Conservation (phyloP, 2,888 invertebrate species). For the Pherbina coryleti region DNA sequence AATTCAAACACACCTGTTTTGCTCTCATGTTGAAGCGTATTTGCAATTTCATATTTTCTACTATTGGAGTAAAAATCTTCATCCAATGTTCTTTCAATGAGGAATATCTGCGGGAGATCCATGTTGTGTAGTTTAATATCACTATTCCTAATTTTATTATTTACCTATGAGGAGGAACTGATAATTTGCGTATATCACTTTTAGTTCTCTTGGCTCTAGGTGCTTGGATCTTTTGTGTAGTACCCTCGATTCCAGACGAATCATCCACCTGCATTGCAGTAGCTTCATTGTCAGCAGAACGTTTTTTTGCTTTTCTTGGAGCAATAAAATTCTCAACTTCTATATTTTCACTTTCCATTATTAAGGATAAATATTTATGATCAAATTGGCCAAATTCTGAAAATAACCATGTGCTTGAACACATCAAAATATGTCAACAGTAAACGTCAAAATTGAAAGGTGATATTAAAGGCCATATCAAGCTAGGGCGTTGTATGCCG, state of each 20-base stretch:
- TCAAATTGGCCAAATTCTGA: neutral
- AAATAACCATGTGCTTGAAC: slow-evolving; percentile 23
- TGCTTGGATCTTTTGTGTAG: slow-evolving; percentile 64
- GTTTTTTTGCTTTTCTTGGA: slow-evolving; percentile 60
- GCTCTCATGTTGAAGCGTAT: slow-evolving; percentile 93
- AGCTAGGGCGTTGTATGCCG: too few relatives aligned
- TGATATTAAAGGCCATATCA: too few relatives aligned
- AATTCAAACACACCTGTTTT: slow-evolving; percentile 71
- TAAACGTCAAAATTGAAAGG: too few relatives aligned
- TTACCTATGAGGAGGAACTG: slow-evolving; percentile 90
- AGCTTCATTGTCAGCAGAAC: slow-evolving; percentile 65
- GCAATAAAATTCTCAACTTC: slow-evolving; percentile 59
- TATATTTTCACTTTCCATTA: slow-evolving; percentile 65
- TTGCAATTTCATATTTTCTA: slow-evolving; percentile 94
- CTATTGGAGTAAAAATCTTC: slow-evolving; percentile 95
- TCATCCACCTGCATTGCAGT: slow-evolving; percentile 78
- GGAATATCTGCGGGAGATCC: slow-evolving; percentile 76
- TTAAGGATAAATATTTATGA: neutral
- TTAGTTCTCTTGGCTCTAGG: slow-evolving; percentile 71
- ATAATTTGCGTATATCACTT: slow-evolving; percentile 79
- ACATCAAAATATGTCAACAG: neutral
- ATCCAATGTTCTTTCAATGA: slow-evolving; percentile 97
- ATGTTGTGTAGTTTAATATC: neutral
- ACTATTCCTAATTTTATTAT: slow-evolving; percentile 13
- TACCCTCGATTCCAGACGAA: slow-evolving; percentile 76